These are phyloP conservation scores for Peromyscus attwateri DNA, from an alignment of 2,797 vertebrate genomes.

Conservation along the genomic window DNA sequence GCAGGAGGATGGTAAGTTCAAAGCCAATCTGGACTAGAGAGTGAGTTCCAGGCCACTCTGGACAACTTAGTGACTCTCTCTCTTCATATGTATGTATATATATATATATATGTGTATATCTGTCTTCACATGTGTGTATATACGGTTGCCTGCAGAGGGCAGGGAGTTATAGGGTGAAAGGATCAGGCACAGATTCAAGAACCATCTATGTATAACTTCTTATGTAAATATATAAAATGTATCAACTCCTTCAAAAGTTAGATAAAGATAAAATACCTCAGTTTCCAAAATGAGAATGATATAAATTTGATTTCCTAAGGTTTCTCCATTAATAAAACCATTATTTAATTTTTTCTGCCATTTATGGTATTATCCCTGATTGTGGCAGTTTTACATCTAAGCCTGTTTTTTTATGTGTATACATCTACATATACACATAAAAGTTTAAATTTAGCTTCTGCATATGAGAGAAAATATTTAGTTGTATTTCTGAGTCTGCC, in stretches of 20 bases:
- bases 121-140: neutral
- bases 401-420: neutral
- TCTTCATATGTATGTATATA: neutral
- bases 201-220: neutral
- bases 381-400: neutral
- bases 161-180: neutral
- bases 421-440: neutral
- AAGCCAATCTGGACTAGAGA: neutral
- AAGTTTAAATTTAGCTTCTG: neutral
- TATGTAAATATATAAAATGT: neutral
- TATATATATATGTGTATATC: too few species aligned
- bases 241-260: constrained; percentile 10
- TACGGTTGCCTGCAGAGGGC: neutral
- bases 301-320: constrained; percentile 11
- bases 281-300: neutral
- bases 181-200: neutral
- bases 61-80: neutral
- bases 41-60: neutral
- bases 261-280: constrained; percentile 19
- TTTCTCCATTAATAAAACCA: neutral
- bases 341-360: constrained; percentile 5
- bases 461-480: neutral
- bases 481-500: neutral
- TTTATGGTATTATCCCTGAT: neutral
- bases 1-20: neutral